Percentiles rank a stretch among this genome's conserved stretches.
Conservation (phyloP, 2,113 vertebrate species). For the Dicrurus megarhynchus region DNA sequence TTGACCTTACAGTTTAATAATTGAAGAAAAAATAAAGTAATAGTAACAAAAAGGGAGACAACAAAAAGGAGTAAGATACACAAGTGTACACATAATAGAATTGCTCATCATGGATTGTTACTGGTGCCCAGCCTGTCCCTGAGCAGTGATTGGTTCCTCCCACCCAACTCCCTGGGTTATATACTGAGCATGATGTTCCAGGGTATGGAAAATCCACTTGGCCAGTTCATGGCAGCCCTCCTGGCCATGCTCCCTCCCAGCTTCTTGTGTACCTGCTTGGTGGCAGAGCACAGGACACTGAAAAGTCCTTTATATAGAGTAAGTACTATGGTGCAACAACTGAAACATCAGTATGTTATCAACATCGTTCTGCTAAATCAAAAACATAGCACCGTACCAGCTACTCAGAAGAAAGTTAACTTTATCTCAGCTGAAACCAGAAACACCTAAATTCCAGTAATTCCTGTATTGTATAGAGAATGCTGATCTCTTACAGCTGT, state of each 20-base stretch:
- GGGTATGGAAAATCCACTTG: background rate
- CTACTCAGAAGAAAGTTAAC: background rate
- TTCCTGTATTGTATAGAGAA: background rate
- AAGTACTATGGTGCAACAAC: background rate
- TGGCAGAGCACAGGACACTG: background rate
- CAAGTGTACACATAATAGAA: background rate
- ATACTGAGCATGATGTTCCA: background rate
- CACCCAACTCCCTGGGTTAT: rapidly evolving
- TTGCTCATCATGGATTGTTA: background rate
- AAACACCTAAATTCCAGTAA: background rate
- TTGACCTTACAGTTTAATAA: background rate
- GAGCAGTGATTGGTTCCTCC: no score
- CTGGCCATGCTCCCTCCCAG: background rate
- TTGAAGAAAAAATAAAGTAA: background rate
- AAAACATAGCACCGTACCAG: background rate
- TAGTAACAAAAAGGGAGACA: background rate
- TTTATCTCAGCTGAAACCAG: background rate
- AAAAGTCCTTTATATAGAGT: background rate
- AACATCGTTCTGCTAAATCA: background rate
- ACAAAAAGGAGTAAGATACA: background rate
- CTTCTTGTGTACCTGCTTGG: no score
- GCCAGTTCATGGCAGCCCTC: background rate
- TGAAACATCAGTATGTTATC: background rate
- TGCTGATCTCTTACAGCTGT: rapidly evolving
- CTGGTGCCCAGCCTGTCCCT: background rate